Conservation (phyloP, 2,113 vertebrate species). For the Psittacus erithacus region DNA sequence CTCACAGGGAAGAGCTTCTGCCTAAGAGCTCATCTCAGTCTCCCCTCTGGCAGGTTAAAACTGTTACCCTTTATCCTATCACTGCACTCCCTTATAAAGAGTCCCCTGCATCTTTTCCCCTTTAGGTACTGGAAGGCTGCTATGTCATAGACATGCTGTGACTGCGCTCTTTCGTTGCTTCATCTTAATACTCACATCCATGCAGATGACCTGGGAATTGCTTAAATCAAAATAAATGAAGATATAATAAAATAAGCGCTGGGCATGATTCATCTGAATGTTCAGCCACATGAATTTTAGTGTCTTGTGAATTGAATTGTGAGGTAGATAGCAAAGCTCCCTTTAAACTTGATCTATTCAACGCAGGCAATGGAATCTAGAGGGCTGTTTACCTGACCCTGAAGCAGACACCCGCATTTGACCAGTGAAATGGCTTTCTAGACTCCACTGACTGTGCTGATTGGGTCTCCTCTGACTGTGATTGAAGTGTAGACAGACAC, state of each 20-base stretch:
- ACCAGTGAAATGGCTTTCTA: constrained; percentile 41
- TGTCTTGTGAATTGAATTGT: neutral
- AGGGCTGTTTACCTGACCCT: constrained; percentile 5
- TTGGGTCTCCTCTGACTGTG: constrained; percentile 45
- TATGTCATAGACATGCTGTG: neutral
- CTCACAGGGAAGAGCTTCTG: neutral
- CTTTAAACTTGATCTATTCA: neutral
- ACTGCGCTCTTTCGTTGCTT: neutral
- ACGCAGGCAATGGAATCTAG: neutral
- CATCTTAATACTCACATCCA: neutral
- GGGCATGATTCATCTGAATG: neutral
- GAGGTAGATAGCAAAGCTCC: neutral
- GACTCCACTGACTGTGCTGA: constrained; percentile 38
- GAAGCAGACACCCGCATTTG: neutral
- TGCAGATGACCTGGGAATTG: neutral
- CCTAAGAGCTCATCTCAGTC: neutral
- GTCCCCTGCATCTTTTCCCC: neutral
- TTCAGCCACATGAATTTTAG: neutral
- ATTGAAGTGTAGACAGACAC: constrained; percentile 38
- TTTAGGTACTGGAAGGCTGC: neutral
- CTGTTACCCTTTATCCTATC: neutral
- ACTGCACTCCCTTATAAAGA: neutral
- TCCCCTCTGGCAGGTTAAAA: neutral
- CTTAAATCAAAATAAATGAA: neutral
- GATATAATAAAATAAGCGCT: fast-evolving